phyloP scores from a whole-genome alignment of 2,888 invertebrate genomes.

The Ectropis crepuscularia region DNA sequence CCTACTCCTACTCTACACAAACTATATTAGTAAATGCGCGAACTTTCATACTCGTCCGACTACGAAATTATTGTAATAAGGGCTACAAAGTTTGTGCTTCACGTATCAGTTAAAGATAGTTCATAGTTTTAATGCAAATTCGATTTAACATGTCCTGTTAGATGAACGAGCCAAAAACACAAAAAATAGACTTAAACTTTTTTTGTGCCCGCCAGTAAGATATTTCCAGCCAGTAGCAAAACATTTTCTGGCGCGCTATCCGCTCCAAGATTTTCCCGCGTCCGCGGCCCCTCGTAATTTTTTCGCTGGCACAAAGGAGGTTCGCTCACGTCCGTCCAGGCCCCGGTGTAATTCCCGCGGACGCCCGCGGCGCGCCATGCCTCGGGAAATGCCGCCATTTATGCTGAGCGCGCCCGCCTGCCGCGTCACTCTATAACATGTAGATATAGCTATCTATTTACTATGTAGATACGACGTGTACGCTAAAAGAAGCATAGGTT shows the following conservation, averaged over 20 bases:
- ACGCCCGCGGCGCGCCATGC: conserved; percentile 40
- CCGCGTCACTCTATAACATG: conserved; percentile 16
- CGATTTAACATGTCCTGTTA: not conserved
- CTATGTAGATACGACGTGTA: conserved; percentile 9
- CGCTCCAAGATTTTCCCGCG: conserved; percentile 27
- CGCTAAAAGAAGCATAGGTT: conserved; percentile 26
- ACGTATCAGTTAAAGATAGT: no score
- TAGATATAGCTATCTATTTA: not conserved
- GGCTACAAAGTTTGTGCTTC: no score
- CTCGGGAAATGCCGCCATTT: conserved; percentile 35
- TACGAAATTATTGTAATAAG: no score
- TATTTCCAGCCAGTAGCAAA: conserved; percentile 10
- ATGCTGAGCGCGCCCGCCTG: conserved; percentile 36
- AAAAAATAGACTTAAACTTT: not conserved
- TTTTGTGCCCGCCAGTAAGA: not conserved
- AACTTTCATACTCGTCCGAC: no score
- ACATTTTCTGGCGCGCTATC: conserved; percentile 19
- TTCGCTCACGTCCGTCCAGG: conserved; percentile 18
- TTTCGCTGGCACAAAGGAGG: conserved; percentile 27
- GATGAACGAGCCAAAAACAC: not conserved
- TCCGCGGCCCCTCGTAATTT: conserved; percentile 20
- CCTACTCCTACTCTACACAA: no score
- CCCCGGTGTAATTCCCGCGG: conserved; percentile 36
- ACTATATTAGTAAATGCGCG: no score
- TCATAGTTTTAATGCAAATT: no score